Evolutionary conservation across 2,888 invertebrate genomes (phyloP).

Genomic region (Cecidostiba fungosa): DNA sequence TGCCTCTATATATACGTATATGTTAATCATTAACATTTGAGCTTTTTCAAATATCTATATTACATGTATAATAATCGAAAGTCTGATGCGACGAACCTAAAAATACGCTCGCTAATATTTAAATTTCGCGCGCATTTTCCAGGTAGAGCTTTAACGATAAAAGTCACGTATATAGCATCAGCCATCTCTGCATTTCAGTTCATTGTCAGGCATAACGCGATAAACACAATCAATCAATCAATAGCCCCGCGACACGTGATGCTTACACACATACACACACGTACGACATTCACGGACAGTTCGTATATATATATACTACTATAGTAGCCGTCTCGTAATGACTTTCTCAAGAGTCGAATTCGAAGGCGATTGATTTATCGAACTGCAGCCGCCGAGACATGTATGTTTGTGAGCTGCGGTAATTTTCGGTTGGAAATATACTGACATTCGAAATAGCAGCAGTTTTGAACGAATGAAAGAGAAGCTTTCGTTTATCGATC

Average conservation of each 20-base stretch:
- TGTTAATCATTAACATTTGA: neutral
- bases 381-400: neutral
- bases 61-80: neutral
- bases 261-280: neutral
- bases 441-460: neutral
- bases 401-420: neutral
- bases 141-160: neutral
- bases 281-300: neutral
- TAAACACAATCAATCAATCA: conserved; percentile 41
- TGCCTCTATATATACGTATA: neutral
- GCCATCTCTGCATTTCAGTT: conserved; percentile 16
- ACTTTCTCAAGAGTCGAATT: conserved; percentile 36
- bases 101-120: neutral
- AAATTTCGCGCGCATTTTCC: neutral
- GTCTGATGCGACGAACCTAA: too few species aligned
- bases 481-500: neutral
- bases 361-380: conserved; percentile 36
- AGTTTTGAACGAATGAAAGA: neutral
- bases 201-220: conserved; percentile 43
- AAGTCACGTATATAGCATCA: conserved; percentile 8
- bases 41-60: neutral
- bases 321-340: neutral
- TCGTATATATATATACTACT: neutral
- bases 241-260: conserved; percentile 5
- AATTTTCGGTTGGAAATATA: neutral